Conservation (phyloP, 1,140 invertebrate genomes). For the Kradibia gibbosae region DNA sequence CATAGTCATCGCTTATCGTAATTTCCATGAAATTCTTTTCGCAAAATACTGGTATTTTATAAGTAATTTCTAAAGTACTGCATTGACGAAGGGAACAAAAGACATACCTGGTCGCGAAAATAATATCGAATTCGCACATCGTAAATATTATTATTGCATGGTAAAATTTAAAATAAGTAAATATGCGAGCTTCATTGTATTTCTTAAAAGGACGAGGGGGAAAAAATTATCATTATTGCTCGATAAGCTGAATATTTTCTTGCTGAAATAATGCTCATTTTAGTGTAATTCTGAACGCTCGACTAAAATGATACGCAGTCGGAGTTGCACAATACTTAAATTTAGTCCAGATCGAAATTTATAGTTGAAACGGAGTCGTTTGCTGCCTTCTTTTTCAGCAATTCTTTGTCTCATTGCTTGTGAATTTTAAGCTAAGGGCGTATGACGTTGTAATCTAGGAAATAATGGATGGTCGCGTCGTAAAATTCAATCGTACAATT, state of each 20-base stretch:
- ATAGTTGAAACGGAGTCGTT: too few relatives aligned
- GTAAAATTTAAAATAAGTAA: too few relatives aligned
- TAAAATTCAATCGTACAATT: too few relatives aligned
- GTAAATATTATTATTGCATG: too few relatives aligned
- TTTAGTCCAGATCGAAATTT: neutral
- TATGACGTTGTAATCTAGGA: too few relatives aligned
- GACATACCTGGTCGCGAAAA: neutral
- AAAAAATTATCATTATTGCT: neutral
- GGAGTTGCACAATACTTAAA: neutral
- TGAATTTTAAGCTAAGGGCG: too few relatives aligned
- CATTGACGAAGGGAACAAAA: neutral
- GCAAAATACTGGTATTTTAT: neutral
- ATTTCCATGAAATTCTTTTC: neutral
- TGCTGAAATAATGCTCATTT: constrained; percentile 6
- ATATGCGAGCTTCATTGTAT: too few relatives aligned
- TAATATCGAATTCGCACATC: neutral
- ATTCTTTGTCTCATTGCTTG: too few relatives aligned
- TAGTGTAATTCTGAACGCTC: constrained; percentile 1
- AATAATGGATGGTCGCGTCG: too few relatives aligned
- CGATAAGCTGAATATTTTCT: neutral
- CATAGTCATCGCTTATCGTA: neutral
- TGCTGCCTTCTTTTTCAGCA: too few relatives aligned
- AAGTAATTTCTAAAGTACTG: neutral
- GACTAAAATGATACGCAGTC: neutral
- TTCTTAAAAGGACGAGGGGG: too few relatives aligned